These are phyloP conservation scores for Macrosteles quadrilineatus DNA, from an alignment of 1,140 invertebrate genomes.

Conservation along the genomic window DNA sequence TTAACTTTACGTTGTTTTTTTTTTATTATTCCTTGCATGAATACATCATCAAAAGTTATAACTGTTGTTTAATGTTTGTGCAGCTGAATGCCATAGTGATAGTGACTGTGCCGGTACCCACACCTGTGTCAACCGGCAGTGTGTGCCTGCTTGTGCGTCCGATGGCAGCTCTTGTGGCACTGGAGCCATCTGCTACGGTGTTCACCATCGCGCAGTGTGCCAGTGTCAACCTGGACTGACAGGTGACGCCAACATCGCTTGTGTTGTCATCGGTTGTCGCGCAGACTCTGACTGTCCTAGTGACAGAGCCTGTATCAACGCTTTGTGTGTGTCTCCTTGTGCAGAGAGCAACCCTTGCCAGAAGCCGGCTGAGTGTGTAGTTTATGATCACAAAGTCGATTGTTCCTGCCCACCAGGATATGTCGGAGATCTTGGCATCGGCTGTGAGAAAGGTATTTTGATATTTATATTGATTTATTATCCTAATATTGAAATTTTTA, in stretches of 20 bases:
- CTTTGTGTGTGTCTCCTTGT: slow-evolving; percentile 77
- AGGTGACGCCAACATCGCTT: slow-evolving; percentile 77
- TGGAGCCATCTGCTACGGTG: slow-evolving; percentile 71
- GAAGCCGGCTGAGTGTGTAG: slow-evolving; percentile 68
- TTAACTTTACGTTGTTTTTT: no score
- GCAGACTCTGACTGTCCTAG: slow-evolving; percentile 73
- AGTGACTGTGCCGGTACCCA: slow-evolving; percentile 74
- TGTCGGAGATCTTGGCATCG: slow-evolving; percentile 62
- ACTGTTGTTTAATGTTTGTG: no score
- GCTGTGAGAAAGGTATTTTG: slow-evolving; percentile 61
- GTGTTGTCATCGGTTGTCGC: slow-evolving; percentile 71
- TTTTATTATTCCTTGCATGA: no score
- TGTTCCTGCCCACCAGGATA: slow-evolving; percentile 80
- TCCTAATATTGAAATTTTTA: no score
- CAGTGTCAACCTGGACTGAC: slow-evolving; percentile 76
- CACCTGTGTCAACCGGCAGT: slow-evolving; percentile 74
- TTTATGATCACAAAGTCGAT: slow-evolving; percentile 72
- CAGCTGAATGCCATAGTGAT: slow-evolving; percentile 69
- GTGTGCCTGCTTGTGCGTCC: slow-evolving; percentile 73
- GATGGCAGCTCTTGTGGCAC: slow-evolving; percentile 66
- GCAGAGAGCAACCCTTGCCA: slow-evolving; percentile 64
- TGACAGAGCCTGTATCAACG: slow-evolving; percentile 76
- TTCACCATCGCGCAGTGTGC: slow-evolving; percentile 77
- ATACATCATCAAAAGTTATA: no score
- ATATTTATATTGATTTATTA: no score